These are phyloP conservation scores for Drosophila triauraria DNA, from an alignment of 1,140 invertebrate species.

Conservation along the genomic window DNA sequence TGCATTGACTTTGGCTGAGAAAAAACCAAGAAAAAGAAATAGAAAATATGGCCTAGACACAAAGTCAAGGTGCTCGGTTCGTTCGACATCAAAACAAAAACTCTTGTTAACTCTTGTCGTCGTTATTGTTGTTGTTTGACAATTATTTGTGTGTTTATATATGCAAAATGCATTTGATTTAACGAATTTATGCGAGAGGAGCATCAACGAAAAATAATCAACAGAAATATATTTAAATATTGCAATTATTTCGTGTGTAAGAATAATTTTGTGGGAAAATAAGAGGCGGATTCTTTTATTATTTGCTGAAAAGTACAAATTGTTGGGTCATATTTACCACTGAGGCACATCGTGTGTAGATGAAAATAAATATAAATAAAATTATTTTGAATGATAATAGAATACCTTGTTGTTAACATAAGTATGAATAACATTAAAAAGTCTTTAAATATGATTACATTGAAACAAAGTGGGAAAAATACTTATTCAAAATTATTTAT, in stretches of 20 bases:
- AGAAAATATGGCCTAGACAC: slow-evolving; percentile 33
- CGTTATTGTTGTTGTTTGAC: slow-evolving; percentile 21
- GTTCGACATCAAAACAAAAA: neutral
- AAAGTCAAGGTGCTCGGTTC: slow-evolving; percentile 62
- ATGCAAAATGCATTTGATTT: slow-evolving; percentile 38
- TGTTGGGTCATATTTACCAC: neutral
- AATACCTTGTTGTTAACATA: neutral
- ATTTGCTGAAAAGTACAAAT: neutral
- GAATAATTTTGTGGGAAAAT: neutral
- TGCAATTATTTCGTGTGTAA: slow-evolving; percentile 35
- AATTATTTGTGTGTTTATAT: slow-evolving; percentile 35
- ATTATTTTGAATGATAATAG: neutral
- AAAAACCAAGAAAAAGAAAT: neutral
- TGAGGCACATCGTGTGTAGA: neutral
- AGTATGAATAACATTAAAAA: neutral
- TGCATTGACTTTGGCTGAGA: slow-evolving; percentile 61
- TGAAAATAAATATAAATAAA: neutral
- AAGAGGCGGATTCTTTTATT: slow-evolving; percentile 9
- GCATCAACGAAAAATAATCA: slow-evolving; percentile 25
- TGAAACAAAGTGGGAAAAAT: neutral
- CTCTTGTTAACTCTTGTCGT: slow-evolving; percentile 38
- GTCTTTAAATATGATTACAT: neutral
- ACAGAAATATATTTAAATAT: slow-evolving; percentile 13
- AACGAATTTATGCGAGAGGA: slow-evolving; percentile 34
- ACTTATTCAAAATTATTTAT: no score